These are phyloP conservation scores for Conopomorpha cramerella DNA, from an alignment of 1,140 invertebrate species.

Conservation along the genomic window DNA sequence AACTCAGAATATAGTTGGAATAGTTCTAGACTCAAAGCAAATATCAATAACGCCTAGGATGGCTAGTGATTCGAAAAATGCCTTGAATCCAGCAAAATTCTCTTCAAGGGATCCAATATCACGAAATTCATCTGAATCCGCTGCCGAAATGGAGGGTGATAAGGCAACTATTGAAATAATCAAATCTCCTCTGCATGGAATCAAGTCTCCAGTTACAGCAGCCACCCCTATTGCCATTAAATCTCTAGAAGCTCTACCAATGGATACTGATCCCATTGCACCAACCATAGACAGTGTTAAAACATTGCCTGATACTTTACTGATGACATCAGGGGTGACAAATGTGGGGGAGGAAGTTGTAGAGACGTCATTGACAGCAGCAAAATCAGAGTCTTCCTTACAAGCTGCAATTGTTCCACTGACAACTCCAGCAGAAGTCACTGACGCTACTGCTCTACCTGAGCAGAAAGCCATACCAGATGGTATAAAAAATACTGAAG, in stretches of 20 bases:
- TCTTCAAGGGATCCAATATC: conserved; percentile 26
- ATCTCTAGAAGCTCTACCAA: conserved; percentile 25
- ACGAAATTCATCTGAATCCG: conserved; percentile 30
- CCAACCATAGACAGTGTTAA: conserved; percentile 32
- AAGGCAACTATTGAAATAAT: conserved; percentile 35
- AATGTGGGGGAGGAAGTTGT: no score
- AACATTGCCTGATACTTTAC: conserved; percentile 19
- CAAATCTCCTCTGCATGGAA: conserved; percentile 23
- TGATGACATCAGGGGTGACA: no score
- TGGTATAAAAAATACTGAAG: no score
- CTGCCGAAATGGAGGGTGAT: conserved; percentile 26
- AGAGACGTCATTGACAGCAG: no score
- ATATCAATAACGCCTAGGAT: conserved; percentile 40
- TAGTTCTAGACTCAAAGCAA: conserved; percentile 34
- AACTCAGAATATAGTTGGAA: conserved; percentile 19
- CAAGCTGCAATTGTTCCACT: no score
- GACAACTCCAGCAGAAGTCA: no score
- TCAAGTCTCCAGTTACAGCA: conserved; percentile 19
- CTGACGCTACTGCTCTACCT: no score
- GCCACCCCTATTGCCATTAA: conserved; percentile 31
- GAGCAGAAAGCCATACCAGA: no score
- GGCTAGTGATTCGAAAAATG: conserved; percentile 20
- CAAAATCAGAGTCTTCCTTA: no score
- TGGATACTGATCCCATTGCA: conserved; percentile 30
- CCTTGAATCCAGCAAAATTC: conserved; percentile 18